Percentiles rank a stretch among this genome's conserved stretches.
phyloP scores from a whole-genome alignment of 2,797 vertebrate species.

The Gephyroberyx darwinii region DNA sequence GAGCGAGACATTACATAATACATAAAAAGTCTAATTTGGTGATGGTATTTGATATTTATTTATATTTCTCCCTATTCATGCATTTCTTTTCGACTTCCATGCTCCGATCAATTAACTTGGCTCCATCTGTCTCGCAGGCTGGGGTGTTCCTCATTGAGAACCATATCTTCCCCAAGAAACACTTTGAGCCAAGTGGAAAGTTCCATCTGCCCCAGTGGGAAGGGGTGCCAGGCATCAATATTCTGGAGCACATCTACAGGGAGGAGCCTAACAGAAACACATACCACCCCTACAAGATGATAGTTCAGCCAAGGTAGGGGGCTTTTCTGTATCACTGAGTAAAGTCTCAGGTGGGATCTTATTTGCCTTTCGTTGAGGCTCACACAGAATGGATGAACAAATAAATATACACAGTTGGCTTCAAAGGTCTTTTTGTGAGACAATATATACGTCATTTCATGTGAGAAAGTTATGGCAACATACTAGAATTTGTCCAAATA shows the following conservation, averaged over 20 bases:
- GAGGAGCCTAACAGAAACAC: slow-evolving; percentile 19
- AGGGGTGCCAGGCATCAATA: slow-evolving; percentile 69
- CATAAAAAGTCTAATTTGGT: background rate
- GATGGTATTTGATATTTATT: background rate
- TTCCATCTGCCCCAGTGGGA: slow-evolving; percentile 69
- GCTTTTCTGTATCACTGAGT: background rate
- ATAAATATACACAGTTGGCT: background rate
- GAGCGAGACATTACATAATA: background rate
- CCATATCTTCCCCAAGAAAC: slow-evolving; percentile 76
- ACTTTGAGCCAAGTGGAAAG: slow-evolving; percentile 55
- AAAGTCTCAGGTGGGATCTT: too few species aligned
- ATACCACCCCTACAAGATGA: slow-evolving; percentile 62
- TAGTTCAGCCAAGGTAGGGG: slow-evolving; percentile 64
- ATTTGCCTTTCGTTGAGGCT: too few species aligned
- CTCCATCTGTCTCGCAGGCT: slow-evolving; percentile 9
- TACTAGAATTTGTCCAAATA: background rate
- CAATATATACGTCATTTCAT: background rate
- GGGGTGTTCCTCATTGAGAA: slow-evolving; percentile 80
- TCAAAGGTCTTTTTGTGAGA: background rate
- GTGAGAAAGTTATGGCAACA: background rate
- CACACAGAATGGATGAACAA: background rate
- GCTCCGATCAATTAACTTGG: background rate
- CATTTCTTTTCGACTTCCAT: slow-evolving; percentile 13
- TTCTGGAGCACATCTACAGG: slow-evolving; percentile 71
- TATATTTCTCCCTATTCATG: background rate